Conservation (phyloP, 2,888 invertebrate genomes). For the Incurvaria masculella region DNA sequence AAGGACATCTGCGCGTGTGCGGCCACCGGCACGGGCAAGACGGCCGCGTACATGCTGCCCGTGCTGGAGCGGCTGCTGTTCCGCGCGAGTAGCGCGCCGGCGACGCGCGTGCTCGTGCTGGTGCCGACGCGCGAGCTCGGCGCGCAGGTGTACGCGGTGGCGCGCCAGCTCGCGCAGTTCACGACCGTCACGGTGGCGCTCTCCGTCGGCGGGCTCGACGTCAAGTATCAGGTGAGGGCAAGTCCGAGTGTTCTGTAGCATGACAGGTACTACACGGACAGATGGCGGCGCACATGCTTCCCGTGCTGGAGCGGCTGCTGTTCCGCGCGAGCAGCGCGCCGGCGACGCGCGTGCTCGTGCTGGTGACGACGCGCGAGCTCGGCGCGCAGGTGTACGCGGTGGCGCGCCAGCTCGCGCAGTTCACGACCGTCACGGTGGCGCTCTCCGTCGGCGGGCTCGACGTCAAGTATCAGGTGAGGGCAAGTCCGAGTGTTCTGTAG, state of each 20-base stretch:
- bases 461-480: slow-evolving; percentile 62
- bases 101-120: slow-evolving; percentile 80
- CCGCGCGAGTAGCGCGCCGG: slow-evolving; percentile 67
- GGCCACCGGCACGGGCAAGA: slow-evolving; percentile 97
- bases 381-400: slow-evolving; percentile 98
- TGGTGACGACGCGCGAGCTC: slow-evolving; percentile 96
- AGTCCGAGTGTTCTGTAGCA: background rate
- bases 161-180: slow-evolving; percentile 86
- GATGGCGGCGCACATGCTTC: slow-evolving; percentile 98
- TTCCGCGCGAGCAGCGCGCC: slow-evolving; percentile 72
- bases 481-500: background rate
- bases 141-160: slow-evolving; percentile 95
- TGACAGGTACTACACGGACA: slow-evolving; percentile 41
- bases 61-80: slow-evolving; percentile 91
- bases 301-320: slow-evolving; percentile 89
- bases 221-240: slow-evolving; percentile 60
- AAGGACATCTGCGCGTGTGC: slow-evolving; percentile 98
- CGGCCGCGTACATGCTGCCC: slow-evolving; percentile 98
- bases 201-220: slow-evolving; percentile 85
- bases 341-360: slow-evolving; percentile 77
- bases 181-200: slow-evolving; percentile 78
- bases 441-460: slow-evolving; percentile 87
- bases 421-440: slow-evolving; percentile 76
- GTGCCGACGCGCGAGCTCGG: slow-evolving; percentile 98
- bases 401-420: slow-evolving; percentile 85